Evolutionary conservation across 2,888 invertebrate species (phyloP).

Genomic region (Lithophane semibrunnea): DNA sequence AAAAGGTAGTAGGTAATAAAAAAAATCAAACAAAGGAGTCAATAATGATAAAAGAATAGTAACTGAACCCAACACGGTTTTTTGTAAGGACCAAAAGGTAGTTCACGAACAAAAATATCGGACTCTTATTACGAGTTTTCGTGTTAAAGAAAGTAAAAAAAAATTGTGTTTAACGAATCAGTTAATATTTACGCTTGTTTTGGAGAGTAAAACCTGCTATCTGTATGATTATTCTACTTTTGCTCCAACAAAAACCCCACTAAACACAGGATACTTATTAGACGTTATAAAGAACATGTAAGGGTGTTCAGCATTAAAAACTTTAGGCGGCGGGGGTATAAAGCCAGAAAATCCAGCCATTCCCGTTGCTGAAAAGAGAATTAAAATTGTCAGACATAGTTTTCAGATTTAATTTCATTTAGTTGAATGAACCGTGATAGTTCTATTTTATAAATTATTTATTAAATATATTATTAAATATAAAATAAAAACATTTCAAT

Average conservation of each 20-base stretch:
- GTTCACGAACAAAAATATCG: not conserved
- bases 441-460: not conserved
- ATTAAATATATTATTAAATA: not conserved
- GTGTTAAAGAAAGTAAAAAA: not conserved
- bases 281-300: not conserved
- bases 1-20: not conserved
- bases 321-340: not conserved
- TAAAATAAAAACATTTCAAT: too few relatives aligned
- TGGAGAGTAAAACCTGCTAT: not conserved
- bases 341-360: not conserved
- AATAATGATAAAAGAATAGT: not conserved
- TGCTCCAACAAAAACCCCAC: not conserved
- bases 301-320: slow-evolving; percentile 1
- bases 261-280: not conserved
- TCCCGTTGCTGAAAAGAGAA: not conserved
- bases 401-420: not conserved
- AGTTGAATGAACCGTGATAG: not conserved
- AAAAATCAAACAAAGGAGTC: not conserved
- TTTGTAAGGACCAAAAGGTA: not conserved
- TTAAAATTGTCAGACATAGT: not conserved
- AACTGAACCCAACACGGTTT: not conserved
- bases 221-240: not conserved
- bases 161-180: not conserved
- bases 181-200: not conserved
- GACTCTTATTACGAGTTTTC: not conserved